A percentile compares a stretch with the other conserved stretches of the same genome.
These are phyloP conservation scores for Anguilla japonica DNA, from an alignment of 2,113 vertebrate genomes.

Conservation along the genomic window DNA sequence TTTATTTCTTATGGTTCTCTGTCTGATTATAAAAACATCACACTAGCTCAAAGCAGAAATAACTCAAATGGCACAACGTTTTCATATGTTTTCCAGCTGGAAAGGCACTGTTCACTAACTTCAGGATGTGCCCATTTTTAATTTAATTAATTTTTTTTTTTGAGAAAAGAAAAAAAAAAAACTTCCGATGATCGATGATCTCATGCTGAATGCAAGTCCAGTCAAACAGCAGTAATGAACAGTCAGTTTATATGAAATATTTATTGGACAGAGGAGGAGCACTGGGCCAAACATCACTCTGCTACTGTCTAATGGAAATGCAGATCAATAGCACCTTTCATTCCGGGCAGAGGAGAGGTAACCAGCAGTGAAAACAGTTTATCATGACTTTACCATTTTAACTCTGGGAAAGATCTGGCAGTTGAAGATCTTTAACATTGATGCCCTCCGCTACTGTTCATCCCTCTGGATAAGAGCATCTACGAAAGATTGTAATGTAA, in stretches of 20 bases:
- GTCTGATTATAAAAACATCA: too few species aligned
- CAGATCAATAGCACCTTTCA: not conserved
- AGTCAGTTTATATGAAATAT: slow-evolving; percentile 15
- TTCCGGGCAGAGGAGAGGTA: too few species aligned
- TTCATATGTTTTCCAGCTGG: not conserved
- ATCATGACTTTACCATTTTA: not conserved
- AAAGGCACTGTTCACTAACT: not conserved
- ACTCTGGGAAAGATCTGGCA: not conserved
- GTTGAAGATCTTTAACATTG: too few species aligned
- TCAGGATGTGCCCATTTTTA: not conserved
- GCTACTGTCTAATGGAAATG: slow-evolving; percentile 11
- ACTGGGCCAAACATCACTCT: not conserved
- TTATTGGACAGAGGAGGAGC: not conserved
- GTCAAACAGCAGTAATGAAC: slow-evolving; percentile 23
- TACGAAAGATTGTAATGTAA: too few species aligned
- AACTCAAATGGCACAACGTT: not conserved
- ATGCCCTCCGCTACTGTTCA: too few species aligned
- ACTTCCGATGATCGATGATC: not conserved
- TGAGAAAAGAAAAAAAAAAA: slow-evolving; percentile 2
- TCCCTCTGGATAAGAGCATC: too few species aligned
- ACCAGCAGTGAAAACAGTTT: not conserved
- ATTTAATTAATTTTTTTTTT: not conserved
- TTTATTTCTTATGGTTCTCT: not conserved
- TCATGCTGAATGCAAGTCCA: not conserved
- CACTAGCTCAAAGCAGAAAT: not conserved